Conservation (phyloP, 2,113 vertebrate genomes). For the Rhineura floridana region DNA sequence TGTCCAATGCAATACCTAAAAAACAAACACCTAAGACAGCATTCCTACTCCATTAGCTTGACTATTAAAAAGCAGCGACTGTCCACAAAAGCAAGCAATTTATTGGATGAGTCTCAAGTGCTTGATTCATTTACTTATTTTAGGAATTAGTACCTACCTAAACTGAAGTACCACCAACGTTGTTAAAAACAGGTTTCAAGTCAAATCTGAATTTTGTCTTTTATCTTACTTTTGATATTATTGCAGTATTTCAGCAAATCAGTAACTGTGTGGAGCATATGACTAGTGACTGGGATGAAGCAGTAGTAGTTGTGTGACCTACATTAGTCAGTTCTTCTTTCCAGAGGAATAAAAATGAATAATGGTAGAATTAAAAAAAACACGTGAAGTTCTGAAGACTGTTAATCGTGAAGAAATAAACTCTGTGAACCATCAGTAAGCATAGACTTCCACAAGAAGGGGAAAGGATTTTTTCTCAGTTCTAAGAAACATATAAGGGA, state of each 20-base stretch:
- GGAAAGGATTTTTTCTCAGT: not conserved
- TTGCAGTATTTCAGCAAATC: slow-evolving; percentile 17
- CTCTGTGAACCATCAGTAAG: not conserved
- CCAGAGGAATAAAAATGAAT: slow-evolving; percentile 12
- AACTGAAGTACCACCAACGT: not conserved
- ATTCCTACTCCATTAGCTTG: not conserved
- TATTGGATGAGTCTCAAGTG: not conserved
- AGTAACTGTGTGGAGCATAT: not conserved
- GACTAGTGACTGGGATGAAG: not conserved
- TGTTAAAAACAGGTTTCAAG: not conserved
- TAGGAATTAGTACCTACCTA: rapidly evolving
- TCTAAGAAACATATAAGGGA: not conserved
- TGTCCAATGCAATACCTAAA: not conserved
- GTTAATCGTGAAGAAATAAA: not conserved
- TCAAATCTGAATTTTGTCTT: not conserved
- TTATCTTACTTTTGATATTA: not conserved
- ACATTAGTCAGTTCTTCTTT: slow-evolving; percentile 37
- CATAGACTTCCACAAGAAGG: not conserved
- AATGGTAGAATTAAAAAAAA: not conserved
- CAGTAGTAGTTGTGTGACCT: not conserved
- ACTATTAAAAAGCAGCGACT: not conserved
- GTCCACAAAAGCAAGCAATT: slow-evolving; percentile 9
- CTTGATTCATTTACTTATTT: not conserved
- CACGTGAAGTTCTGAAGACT: not conserved
- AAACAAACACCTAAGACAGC: not conserved